These are phyloP conservation scores for Nomada flava DNA, from an alignment of 2,888 invertebrate species.

Conservation along the genomic window DNA sequence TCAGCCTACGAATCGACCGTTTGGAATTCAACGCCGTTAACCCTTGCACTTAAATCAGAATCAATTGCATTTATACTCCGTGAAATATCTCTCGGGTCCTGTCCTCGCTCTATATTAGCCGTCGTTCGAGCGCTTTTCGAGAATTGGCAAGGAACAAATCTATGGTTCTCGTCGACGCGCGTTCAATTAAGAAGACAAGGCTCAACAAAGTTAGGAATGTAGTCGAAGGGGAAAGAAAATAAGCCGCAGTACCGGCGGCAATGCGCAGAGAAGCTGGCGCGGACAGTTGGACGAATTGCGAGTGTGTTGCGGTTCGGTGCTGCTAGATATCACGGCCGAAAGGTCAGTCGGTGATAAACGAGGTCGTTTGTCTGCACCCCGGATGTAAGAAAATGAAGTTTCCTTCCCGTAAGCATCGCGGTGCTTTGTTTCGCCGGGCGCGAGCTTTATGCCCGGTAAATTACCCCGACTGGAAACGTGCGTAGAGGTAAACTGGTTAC, in stretches of 20 bases:
- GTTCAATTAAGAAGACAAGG: too few relatives aligned
- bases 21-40: neutral
- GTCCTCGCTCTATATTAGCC: neutral
- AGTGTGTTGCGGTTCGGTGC: conserved; percentile 58
- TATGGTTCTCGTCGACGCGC: too few relatives aligned
- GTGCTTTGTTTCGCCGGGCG: conserved; percentile 68
- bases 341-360: conserved; percentile 76
- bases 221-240: conserved; percentile 15
- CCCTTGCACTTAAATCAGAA: too few relatives aligned
- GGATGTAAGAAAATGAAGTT: conserved; percentile 77
- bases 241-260: conserved; percentile 41
- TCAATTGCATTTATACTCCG: too few relatives aligned
- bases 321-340: conserved; percentile 69
- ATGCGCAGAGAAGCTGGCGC: conserved; percentile 69
- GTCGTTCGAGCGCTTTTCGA: neutral
- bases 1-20: neutral
- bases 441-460: conserved; percentile 68
- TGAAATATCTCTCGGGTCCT: too few relatives aligned
- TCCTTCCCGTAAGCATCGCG: conserved; percentile 72
- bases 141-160: too few relatives aligned
- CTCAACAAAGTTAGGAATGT: neutral
- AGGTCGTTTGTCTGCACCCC: conserved; percentile 72
- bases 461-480: conserved; percentile 62
- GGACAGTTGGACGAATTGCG: conserved; percentile 71
- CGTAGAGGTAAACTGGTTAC: conserved; percentile 64